These are phyloP conservation scores for Eleutherodactylus coqui DNA, from an alignment of 2,797 vertebrate species.

Conservation along the genomic window DNA sequence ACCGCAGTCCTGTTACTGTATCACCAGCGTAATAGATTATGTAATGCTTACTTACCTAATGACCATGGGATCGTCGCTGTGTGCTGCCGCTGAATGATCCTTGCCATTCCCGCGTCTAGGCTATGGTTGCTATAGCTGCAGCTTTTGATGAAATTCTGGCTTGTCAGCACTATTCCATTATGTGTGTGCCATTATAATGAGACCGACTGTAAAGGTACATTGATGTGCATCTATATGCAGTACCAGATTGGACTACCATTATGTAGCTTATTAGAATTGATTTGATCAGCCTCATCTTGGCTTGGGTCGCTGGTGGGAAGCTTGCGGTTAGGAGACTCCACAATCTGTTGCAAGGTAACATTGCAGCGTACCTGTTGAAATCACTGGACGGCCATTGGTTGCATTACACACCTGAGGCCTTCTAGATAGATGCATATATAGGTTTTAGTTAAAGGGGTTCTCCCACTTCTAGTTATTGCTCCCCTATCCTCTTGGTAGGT, in stretches of 20 bases:
- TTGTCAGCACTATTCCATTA: constrained; percentile 9
- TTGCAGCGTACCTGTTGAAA: not conserved
- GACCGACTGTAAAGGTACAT: constrained; percentile 8
- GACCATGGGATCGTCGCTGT: not conserved
- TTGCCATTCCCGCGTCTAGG: not conserved
- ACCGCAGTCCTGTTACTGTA: not conserved
- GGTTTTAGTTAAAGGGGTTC: too few relatives aligned
- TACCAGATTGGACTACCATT: not conserved
- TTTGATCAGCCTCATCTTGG: not conserved
- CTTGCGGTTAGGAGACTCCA: not conserved
- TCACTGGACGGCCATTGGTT: not conserved
- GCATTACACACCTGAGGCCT: not conserved
- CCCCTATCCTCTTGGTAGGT: too few relatives aligned
- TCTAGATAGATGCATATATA: rapidly evolving
- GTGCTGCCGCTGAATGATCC: not conserved
- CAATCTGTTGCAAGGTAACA: not conserved
- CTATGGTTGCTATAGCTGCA: not conserved
- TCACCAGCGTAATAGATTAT: not conserved
- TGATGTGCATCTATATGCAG: constrained; percentile 4
- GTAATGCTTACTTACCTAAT: constrained; percentile 16
- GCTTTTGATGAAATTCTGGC: constrained; percentile 28
- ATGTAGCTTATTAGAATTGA: not conserved
- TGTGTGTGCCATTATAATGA: constrained; percentile 3
- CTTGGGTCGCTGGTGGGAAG: not conserved
- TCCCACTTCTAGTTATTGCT: too few relatives aligned